Percentiles rank a stretch among this genome's conserved stretches.
Conservation (phyloP, 2,888 invertebrate genomes). For the Achlya flavicornis region DNA sequence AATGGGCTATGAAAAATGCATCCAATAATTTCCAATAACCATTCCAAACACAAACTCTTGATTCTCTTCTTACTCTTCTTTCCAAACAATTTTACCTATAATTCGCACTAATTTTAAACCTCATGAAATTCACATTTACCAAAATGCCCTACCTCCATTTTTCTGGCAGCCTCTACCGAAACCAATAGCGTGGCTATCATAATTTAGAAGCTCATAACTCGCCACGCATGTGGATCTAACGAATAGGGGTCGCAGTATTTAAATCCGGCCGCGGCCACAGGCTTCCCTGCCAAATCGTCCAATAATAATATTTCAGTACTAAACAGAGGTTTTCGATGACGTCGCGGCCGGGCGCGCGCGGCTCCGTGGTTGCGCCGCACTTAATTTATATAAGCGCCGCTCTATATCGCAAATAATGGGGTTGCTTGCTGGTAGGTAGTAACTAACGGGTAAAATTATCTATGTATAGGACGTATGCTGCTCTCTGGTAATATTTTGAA, state of each 20-base stretch:
- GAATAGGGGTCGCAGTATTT: constrained; percentile 41
- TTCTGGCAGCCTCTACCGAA: not conserved
- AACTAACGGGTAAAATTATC: not conserved
- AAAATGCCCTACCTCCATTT: not conserved
- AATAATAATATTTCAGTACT: constrained; percentile 54
- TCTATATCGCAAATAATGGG: not conserved
- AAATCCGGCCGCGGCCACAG: constrained; percentile 32
- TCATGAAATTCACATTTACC: too few relatives aligned
- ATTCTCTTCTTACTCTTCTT: too few relatives aligned
- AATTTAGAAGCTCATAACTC: constrained; percentile 21
- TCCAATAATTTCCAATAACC: too few relatives aligned
- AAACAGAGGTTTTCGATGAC: constrained; percentile 31
- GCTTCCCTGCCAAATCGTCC: constrained; percentile 57
- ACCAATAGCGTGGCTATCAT: not conserved
- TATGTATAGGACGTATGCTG: too few relatives aligned
- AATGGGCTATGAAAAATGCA: too few relatives aligned
- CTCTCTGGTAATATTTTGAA: too few relatives aligned
- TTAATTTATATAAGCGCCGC: not conserved
- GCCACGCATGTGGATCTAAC: constrained; percentile 40
- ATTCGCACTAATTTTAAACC: too few relatives aligned
- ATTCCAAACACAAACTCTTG: too few relatives aligned
- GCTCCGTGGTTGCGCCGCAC: not conserved
- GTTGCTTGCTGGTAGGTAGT: not conserved
- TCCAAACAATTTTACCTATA: too few relatives aligned
- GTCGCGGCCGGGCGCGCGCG: constrained; percentile 2